Percentiles rank a stretch among this genome's conserved stretches.
phyloP scores from a whole-genome alignment of 2,797 vertebrate species.

The Acanthopagrus latus region DNA sequence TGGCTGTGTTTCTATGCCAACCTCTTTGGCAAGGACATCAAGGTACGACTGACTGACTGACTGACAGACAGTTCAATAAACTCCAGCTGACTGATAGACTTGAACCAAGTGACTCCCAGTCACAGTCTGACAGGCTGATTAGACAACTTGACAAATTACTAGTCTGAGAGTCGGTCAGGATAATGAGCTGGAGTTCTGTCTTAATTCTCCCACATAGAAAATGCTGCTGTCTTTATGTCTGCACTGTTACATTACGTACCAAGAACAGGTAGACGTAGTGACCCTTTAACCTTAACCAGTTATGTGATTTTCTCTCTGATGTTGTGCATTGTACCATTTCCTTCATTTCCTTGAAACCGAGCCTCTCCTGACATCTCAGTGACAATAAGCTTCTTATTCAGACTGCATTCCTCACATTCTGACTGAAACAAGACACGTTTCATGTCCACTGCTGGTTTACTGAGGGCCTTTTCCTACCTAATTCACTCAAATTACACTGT shows the following conservation, averaged over 20 bases:
- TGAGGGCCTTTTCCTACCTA: constrained; percentile 4
- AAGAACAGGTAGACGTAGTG: constrained; percentile 22
- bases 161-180: constrained; percentile 40
- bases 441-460: constrained; percentile 32
- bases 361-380: constrained; percentile 58
- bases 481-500: neutral
- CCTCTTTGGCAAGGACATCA: constrained; percentile 97
- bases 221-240: neutral
- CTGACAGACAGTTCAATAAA: constrained; percentile 40
- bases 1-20: constrained; percentile 99
- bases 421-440: constrained; percentile 65
- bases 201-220: constrained; percentile 4
- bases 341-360: constrained; percentile 67
- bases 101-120: constrained; percentile 19
- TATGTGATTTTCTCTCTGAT: constrained; percentile 60
- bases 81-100: constrained; percentile 33
- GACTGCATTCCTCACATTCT: constrained; percentile 75
- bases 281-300: constrained; percentile 34
- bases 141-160: constrained; percentile 33
- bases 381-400: constrained; percentile 77
- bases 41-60: constrained; percentile 81
- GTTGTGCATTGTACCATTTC: constrained; percentile 54
- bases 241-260: neutral
- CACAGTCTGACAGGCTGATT: constrained; percentile 38
- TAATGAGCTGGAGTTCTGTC: constrained; percentile 11